Evolutionary conservation across 1,140 invertebrate species (phyloP).

Genomic region (Sitobion miscanthi): DNA sequence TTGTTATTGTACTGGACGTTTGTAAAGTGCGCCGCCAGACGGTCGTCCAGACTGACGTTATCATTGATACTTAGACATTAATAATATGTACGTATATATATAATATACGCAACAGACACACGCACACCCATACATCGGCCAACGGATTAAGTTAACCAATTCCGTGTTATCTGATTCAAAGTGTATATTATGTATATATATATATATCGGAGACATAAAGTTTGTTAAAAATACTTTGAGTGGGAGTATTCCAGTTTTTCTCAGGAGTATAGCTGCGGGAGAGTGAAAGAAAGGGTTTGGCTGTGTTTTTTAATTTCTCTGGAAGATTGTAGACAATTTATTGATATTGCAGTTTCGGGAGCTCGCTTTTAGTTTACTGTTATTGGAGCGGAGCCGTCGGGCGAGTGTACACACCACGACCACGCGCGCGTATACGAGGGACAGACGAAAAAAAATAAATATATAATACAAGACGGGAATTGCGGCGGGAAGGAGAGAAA

Average conservation of each 20-base stretch:
- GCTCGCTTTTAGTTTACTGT: slow-evolving; percentile 38
- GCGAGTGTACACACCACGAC: background rate
- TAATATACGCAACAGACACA: background rate
- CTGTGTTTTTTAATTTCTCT: slow-evolving; percentile 32
- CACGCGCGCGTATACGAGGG: background rate
- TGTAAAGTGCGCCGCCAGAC: background rate
- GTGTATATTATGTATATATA: background rate
- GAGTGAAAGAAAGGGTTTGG: background rate
- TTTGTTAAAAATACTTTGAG: background rate
- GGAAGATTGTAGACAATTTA: slow-evolving; percentile 50
- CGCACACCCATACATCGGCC: background rate
- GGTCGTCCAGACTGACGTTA: background rate
- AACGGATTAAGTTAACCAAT: background rate
- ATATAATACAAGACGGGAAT: background rate
- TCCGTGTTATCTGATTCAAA: slow-evolving; percentile 8
- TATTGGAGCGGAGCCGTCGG: slow-evolving; percentile 51
- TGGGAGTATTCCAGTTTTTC: background rate
- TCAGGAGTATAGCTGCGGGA: background rate
- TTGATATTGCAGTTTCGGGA: slow-evolving; percentile 51
- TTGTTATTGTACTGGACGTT: background rate
- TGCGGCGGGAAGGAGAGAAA: background rate
- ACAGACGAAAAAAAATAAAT: background rate
- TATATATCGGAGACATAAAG: background rate
- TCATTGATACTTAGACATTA: background rate
- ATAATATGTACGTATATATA: background rate